phyloP scores from a whole-genome alignment of 2,113 vertebrate species.

The Macquaria ambigua region DNA sequence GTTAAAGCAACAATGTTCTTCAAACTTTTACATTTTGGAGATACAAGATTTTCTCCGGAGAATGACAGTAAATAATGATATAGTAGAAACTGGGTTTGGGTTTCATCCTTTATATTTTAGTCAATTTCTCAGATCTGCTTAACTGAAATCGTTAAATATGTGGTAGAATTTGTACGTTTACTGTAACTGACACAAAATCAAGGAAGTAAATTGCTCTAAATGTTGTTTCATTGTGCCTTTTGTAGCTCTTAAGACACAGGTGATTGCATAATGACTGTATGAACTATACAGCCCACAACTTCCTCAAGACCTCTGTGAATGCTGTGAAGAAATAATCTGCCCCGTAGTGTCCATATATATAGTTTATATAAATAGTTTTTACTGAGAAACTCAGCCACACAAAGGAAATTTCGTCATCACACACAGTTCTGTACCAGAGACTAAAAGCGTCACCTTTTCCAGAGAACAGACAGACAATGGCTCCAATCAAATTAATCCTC shows the following conservation, averaged over 20 bases:
- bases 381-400: not conserved
- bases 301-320: not conserved
- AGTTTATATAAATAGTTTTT: not conserved
- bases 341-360: too few species aligned
- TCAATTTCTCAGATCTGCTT: not conserved
- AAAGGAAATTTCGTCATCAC: not conserved
- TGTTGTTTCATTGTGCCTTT: not conserved
- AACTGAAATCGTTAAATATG: not conserved
- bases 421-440: too few species aligned
- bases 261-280: not conserved
- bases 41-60: not conserved
- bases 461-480: not conserved
- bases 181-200: too few species aligned
- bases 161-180: not conserved
- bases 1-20: not conserved
- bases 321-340: not conserved
- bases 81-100: too few species aligned
- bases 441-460: fast-evolving
- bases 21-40: not conserved
- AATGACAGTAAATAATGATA: too few species aligned
- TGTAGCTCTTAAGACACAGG: not conserved
- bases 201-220: not conserved
- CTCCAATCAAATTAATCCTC: not conserved
- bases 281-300: not conserved
- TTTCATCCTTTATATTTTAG: too few species aligned